phyloP scores from a whole-genome alignment of 2,888 invertebrate species.

The Cerceris rybyensis region DNA sequence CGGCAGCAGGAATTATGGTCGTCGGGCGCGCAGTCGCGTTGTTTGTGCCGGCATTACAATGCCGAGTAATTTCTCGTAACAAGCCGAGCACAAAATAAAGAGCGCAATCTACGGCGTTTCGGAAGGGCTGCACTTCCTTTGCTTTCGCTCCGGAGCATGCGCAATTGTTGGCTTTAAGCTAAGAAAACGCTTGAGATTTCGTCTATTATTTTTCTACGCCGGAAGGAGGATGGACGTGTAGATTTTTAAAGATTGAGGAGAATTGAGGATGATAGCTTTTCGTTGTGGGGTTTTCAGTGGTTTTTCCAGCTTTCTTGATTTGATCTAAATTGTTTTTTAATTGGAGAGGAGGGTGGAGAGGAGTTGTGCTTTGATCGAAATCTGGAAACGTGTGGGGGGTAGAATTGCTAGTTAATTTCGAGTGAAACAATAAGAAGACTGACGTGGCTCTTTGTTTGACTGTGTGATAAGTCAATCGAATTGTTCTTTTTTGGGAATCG shows the following conservation, averaged over 20 bases:
- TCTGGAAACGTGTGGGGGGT: neutral
- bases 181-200: neutral
- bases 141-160: neutral
- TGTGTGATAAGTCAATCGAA: too few relatives aligned
- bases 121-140: neutral
- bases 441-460: too few relatives aligned
- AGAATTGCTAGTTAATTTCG: too few relatives aligned
- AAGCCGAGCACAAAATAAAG: constrained; percentile 36
- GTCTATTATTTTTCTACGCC: neutral
- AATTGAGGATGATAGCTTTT: neutral
- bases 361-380: too few relatives aligned
- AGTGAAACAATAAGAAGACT: too few relatives aligned
- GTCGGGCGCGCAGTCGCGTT: constrained; percentile 24
- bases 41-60: constrained; percentile 30
- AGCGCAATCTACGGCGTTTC: constrained; percentile 9
- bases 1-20: constrained; percentile 41
- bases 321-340: neutral
- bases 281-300: constrained; percentile 4
- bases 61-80: constrained; percentile 50
- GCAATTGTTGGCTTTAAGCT: constrained; percentile 18
- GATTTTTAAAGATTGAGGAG: neutral
- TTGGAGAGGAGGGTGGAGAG: neutral
- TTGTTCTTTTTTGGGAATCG: too few relatives aligned
- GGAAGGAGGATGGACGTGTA: constrained; percentile 1
- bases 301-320: neutral